Percentiles rank a stretch among this genome's conserved stretches.
These are phyloP conservation scores for Helarctos malayanus DNA, from an alignment of 2,797 vertebrate genomes.

Conservation along the genomic window DNA sequence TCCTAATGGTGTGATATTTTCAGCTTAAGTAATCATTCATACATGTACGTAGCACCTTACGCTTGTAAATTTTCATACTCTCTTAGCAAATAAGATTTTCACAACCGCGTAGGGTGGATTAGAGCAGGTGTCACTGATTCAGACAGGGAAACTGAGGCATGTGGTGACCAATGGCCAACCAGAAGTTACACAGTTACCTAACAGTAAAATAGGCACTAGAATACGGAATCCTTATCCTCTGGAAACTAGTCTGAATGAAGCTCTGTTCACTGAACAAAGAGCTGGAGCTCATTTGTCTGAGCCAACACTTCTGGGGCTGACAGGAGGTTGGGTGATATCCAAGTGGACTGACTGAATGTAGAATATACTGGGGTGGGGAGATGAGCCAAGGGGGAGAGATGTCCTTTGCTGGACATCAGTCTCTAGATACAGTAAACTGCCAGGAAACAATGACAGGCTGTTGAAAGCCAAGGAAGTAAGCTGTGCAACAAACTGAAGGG, in stretches of 20 bases:
- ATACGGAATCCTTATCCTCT: neutral
- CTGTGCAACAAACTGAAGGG: neutral
- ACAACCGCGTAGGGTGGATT: neutral
- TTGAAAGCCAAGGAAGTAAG: neutral
- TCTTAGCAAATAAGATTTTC: neutral
- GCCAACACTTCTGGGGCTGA: constrained; percentile 53
- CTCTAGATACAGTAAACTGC: neutral
- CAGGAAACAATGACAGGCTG: constrained; percentile 9
- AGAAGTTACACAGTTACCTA: neutral
- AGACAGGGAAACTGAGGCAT: constrained; percentile 1
- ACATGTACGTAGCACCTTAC: neutral
- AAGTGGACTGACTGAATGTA: neutral
- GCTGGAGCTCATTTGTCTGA: constrained; percentile 35
- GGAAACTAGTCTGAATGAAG: constrained; percentile 24
- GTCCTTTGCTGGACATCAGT: neutral
- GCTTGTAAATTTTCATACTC: neutral
- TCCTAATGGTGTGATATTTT: neutral
- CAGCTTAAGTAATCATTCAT: neutral
- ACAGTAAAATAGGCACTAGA: neutral
- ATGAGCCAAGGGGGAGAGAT: neutral
- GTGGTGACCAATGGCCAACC: neutral
- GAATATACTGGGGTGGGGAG: neutral
- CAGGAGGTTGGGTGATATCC: constrained; percentile 8
- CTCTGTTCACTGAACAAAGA: constrained; percentile 18
- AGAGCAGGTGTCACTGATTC: neutral